A percentile compares a stretch with the other conserved stretches of the same genome.
These are phyloP conservation scores for Agrochola lychnidis DNA, from an alignment of 2,888 invertebrate species.

Conservation along the genomic window DNA sequence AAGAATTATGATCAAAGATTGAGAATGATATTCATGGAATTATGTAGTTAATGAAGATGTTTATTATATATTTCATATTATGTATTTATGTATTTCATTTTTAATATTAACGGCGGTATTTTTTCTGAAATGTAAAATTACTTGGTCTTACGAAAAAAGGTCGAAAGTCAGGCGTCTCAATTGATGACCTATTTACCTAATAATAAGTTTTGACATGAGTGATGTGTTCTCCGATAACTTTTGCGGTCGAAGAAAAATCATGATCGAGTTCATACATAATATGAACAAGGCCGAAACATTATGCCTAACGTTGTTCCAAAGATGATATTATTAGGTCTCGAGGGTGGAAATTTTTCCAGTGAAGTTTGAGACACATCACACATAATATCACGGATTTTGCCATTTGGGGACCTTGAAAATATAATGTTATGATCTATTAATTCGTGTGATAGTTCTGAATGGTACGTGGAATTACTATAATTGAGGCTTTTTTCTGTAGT, in stretches of 20 bases:
- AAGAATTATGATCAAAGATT: conserved; percentile 37
- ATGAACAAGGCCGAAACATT: conserved; percentile 47
- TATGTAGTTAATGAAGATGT: neutral
- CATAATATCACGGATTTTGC: conserved; percentile 7
- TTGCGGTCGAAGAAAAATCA: conserved; percentile 56
- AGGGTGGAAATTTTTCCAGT: conserved; percentile 30
- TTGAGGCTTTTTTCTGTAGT: neutral
- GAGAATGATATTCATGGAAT: conserved; percentile 18
- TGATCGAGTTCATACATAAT: conserved; percentile 63
- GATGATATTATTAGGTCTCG: conserved; percentile 37
- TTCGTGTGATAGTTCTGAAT: neutral
- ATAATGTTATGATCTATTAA: neutral
- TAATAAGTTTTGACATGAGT: conserved; percentile 70
- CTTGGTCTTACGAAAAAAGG: conserved; percentile 19
- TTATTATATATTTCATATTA: neutral
- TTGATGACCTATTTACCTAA: conserved; percentile 66
- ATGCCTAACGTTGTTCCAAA: conserved; percentile 40
- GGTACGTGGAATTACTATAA: neutral
- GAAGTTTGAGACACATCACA: conserved; percentile 26
- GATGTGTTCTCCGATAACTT: conserved; percentile 67
- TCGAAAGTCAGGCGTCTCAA: conserved; percentile 37
- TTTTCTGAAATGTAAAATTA: conserved; percentile 13
- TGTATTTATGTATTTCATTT: neutral
- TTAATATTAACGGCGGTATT: neutral
- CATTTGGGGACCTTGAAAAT: conserved; percentile 2